These are phyloP conservation scores for Cephus pulcher DNA, from an alignment of 2,888 invertebrate genomes.

Conservation along the genomic window DNA sequence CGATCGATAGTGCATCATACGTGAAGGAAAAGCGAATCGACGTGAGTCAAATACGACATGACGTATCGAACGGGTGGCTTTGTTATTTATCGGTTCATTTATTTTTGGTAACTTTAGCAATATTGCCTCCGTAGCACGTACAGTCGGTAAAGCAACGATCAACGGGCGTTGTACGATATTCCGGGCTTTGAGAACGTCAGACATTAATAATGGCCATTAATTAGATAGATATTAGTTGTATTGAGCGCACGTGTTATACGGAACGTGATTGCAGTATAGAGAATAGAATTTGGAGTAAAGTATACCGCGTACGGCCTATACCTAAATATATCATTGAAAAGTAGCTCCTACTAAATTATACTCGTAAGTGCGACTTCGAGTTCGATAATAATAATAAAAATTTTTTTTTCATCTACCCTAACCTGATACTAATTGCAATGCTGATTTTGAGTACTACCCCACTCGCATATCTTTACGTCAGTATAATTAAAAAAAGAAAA, in stretches of 20 bases:
- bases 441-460: not conserved
- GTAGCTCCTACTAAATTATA: not conserved
- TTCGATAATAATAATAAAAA: not conserved
- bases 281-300: not conserved
- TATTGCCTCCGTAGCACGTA: not conserved
- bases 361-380: not conserved
- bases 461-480: not conserved
- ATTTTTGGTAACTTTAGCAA: not conserved
- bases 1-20: not conserved
- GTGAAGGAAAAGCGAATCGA: not conserved
- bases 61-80: not conserved
- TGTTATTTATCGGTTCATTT: not conserved
- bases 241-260: not conserved
- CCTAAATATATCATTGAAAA: not conserved
- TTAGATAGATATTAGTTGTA: not conserved
- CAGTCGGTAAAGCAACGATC: not conserved
- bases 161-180: not conserved
- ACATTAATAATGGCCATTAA: slow-evolving; percentile 5
- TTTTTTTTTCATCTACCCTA: not conserved
- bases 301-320: not conserved
- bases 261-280: not conserved
- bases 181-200: not conserved
- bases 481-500: not conserved
- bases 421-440: not conserved
- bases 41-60: not conserved